These are phyloP conservation scores for Phyllostomus hastatus DNA, from an alignment of 2,113 vertebrate species.

Conservation along the genomic window DNA sequence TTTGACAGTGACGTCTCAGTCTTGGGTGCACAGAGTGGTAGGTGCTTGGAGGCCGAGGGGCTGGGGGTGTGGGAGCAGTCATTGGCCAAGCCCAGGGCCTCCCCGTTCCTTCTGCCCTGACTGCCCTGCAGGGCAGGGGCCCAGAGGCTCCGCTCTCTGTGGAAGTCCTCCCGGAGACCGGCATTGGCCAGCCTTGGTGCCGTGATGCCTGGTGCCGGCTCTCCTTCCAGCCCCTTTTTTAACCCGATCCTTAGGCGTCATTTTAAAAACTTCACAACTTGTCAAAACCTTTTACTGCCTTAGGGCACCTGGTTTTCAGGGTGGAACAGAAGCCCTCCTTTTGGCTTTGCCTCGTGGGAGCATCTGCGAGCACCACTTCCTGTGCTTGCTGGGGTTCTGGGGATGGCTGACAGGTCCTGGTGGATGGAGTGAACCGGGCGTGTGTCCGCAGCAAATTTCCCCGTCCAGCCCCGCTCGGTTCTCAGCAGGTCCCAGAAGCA, in stretches of 20 bases:
- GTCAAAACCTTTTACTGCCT: background rate
- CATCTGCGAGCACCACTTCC: rapidly evolving
- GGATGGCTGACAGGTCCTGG: background rate
- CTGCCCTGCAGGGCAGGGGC: background rate
- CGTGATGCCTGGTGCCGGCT: rapidly evolving
- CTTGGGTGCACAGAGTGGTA: background rate
- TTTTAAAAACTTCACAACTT: background rate
- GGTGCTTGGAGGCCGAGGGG: background rate
- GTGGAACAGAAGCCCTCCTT: background rate
- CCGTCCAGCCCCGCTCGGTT: background rate
- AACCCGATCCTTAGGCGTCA: background rate
- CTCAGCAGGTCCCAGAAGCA: slow-evolving; percentile 7
- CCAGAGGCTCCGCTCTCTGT: background rate
- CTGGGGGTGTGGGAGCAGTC: too few relatives aligned
- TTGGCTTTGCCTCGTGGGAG: rapidly evolving
- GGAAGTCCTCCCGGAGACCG: background rate
- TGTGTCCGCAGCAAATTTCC: background rate
- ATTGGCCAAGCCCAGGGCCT: background rate
- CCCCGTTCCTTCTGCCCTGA: background rate
- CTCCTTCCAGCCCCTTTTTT: too few relatives aligned
- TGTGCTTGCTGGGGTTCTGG: background rate
- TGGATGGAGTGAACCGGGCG: background rate
- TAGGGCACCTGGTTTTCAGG: background rate
- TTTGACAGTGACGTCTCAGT: background rate
- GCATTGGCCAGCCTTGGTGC: background rate